phyloP scores from a whole-genome alignment of 2,888 invertebrate species.

The Eupeodes luniger region DNA sequence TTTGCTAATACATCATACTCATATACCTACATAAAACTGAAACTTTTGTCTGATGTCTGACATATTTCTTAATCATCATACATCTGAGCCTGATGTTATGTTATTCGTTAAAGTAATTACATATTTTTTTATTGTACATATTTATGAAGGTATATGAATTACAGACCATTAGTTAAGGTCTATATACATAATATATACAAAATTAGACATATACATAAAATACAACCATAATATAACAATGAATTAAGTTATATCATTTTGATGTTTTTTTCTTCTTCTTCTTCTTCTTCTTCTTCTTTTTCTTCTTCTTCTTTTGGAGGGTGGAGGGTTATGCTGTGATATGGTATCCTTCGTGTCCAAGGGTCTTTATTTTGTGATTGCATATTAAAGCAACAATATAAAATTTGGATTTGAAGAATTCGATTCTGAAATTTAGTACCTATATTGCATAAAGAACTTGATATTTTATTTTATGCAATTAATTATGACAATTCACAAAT shows the following conservation, averaged over 20 bases:
- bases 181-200: background rate
- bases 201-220: slow-evolving; percentile 4
- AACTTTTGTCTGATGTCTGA: slow-evolving; percentile 11
- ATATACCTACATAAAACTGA: background rate
- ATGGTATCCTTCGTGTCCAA: background rate
- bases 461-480: too few relatives aligned
- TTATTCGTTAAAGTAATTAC: slow-evolving; percentile 35
- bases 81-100: slow-evolving; percentile 35
- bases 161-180: slow-evolving; percentile 19
- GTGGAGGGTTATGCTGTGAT: background rate
- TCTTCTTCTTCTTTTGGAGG: background rate
- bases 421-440: too few relatives aligned
- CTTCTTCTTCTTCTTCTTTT: background rate
- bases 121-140: background rate
- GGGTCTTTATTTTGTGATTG: too few relatives aligned
- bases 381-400: background rate
- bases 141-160: background rate
- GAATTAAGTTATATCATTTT: background rate
- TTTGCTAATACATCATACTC: too few relatives aligned
- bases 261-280: background rate
- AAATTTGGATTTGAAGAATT: background rate
- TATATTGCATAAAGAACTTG: too few relatives aligned
- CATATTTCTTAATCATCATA: background rate
- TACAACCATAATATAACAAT: background rate
- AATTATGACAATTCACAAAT: too few relatives aligned